phyloP scores from a whole-genome alignment of 2,888 invertebrate genomes.

The Trachelus iudaicus region DNA sequence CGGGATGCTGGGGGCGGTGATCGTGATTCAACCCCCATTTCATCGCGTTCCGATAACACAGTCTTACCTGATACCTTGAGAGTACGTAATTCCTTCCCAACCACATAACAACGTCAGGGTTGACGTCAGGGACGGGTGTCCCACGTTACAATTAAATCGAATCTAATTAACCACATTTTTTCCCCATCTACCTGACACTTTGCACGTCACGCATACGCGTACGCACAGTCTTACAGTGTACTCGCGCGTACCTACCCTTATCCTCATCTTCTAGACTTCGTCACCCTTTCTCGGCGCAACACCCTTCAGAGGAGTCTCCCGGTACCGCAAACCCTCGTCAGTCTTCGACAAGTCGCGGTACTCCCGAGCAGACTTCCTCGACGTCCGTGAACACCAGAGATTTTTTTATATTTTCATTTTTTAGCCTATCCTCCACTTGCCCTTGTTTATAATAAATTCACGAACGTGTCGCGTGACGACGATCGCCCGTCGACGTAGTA shows the following conservation, averaged over 20 bases:
- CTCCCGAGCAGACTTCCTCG: not conserved
- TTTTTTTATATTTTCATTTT: not conserved
- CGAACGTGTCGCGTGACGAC: not conserved
- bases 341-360: not conserved
- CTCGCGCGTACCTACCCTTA: not conserved
- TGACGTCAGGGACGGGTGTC: too few relatives aligned
- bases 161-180: not conserved
- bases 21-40: slow-evolving; percentile 62
- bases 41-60: slow-evolving; percentile 50
- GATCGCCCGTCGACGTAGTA: not conserved
- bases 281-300: not conserved
- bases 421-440: not conserved
- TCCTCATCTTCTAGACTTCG: not conserved
- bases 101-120: not conserved
- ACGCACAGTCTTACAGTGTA: not conserved
- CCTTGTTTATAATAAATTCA: not conserved
- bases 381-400: not conserved
- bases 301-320: not conserved
- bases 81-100: not conserved
- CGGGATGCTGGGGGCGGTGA: slow-evolving; percentile 65
- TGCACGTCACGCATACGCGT: not conserved
- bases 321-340: not conserved
- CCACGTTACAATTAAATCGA: not conserved
- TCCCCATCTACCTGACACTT: not conserved
- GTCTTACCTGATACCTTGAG: slow-evolving; percentile 8